Conservation (phyloP, 1,140 invertebrate species). For the Cyphomyrmex costatus region DNA sequence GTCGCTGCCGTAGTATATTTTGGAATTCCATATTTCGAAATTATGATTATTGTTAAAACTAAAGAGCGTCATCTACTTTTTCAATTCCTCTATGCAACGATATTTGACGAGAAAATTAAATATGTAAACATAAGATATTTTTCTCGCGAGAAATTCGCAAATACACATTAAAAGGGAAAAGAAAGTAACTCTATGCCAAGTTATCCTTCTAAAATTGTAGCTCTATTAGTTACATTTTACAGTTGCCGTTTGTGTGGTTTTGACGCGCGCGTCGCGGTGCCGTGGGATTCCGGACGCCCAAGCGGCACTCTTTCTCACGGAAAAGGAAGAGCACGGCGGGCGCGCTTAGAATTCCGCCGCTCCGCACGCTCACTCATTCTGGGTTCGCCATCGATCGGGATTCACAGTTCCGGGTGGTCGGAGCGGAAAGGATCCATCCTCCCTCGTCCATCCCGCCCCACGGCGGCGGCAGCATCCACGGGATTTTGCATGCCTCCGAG, state of each 20-base stretch:
- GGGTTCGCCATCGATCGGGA: slow-evolving; percentile 70
- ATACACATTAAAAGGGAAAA: neutral
- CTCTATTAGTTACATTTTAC: slow-evolving; percentile 22
- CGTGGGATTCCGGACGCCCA: slow-evolving; percentile 60
- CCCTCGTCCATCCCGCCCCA: slow-evolving; percentile 51
- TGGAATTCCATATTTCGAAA: neutral
- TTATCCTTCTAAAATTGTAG: slow-evolving; percentile 13
- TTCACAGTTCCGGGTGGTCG: slow-evolving; percentile 73
- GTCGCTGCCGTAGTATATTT: neutral
- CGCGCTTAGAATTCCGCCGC: slow-evolving; percentile 73
- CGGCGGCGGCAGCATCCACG: slow-evolving; percentile 18
- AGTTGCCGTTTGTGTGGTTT: slow-evolving; percentile 22
- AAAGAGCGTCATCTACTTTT: neutral
- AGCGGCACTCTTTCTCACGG: slow-evolving; percentile 74
- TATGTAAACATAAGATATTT: too few species aligned
- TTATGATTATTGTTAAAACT: neutral
- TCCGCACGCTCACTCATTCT: slow-evolving; percentile 43
- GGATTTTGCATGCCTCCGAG: slow-evolving; percentile 46
- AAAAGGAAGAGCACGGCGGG: slow-evolving; percentile 70
- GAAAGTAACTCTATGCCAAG: neutral
- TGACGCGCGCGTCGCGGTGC: slow-evolving; percentile 21
- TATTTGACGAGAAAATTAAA: neutral
- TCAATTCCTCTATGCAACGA: neutral
- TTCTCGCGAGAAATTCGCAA: neutral
- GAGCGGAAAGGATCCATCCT: slow-evolving; percentile 65